These are phyloP conservation scores for Agriopis leucophaearia DNA, from an alignment of 2,888 invertebrate species.

Conservation along the genomic window DNA sequence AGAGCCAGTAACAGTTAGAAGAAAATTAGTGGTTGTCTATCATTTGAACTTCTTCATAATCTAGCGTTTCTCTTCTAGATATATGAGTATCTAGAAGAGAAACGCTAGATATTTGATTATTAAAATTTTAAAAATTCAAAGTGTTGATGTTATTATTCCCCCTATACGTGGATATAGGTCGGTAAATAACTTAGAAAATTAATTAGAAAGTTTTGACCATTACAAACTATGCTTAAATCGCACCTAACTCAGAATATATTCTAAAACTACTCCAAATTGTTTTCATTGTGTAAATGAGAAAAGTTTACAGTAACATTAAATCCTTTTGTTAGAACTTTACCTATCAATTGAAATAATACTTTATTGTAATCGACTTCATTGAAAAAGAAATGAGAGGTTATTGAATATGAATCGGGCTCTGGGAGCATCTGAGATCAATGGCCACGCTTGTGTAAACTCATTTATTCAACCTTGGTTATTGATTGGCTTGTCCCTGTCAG, in stretches of 20 bases:
- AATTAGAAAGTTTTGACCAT: slow-evolving; percentile 16
- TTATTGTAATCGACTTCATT: slow-evolving; percentile 14
- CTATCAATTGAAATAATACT: slow-evolving; percentile 16
- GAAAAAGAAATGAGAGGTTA: slow-evolving; percentile 7
- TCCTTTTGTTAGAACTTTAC: slow-evolving; percentile 12
- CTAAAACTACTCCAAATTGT: slow-evolving; percentile 16
- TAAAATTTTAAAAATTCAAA: too few species aligned
- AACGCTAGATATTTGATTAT: slow-evolving; percentile 1
- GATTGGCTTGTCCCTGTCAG: slow-evolving; percentile 7
- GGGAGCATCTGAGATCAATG: slow-evolving; percentile 2
- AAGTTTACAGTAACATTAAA: slow-evolving; percentile 22
- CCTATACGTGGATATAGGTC: neutral
- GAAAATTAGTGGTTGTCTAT: slow-evolving; percentile 1
- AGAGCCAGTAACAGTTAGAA: neutral
- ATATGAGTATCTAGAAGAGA: neutral
- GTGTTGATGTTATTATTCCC: neutral
- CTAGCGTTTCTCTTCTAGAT: too few species aligned
- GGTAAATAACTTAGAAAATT: slow-evolving; percentile 3
- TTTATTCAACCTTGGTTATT: slow-evolving; percentile 14
- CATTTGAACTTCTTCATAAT: slow-evolving; percentile 3
- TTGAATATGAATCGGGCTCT: slow-evolving; percentile 15
- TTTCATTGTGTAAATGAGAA: slow-evolving; percentile 23
- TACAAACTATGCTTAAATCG: slow-evolving; percentile 20
- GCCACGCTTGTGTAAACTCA: slow-evolving; percentile 6
- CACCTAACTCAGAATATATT: slow-evolving; percentile 15